Percentiles rank a stretch among this genome's conserved stretches.
Conservation (phyloP, 2,797 vertebrate genomes). For the Spheniscus humboldti region DNA sequence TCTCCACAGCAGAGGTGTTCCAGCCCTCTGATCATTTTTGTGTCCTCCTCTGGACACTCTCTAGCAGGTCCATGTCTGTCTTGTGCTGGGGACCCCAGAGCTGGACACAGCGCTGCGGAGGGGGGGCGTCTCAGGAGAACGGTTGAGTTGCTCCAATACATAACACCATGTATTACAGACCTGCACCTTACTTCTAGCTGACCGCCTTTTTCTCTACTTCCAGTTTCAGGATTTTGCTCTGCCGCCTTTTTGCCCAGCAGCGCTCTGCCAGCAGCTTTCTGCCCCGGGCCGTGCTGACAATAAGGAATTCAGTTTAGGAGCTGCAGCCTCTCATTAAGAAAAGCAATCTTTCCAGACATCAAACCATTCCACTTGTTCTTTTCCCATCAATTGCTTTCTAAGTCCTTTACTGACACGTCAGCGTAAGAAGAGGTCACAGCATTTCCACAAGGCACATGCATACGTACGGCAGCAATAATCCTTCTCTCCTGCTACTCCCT, state of each 20-base stretch:
- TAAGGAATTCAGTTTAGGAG: not conserved
- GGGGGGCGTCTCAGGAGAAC: too few relatives aligned
- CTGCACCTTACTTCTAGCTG: not conserved
- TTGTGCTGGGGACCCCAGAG: not conserved
- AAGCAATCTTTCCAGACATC: too few relatives aligned
- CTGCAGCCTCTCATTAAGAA: not conserved
- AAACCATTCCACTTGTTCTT: not conserved
- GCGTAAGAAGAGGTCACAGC: not conserved
- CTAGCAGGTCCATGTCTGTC: not conserved
- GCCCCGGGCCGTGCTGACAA: not conserved
- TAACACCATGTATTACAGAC: not conserved
- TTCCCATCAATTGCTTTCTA: not conserved
- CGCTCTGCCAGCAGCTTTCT: not conserved
- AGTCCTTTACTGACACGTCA: not conserved
- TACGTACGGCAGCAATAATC: not conserved
- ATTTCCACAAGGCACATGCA: not conserved
- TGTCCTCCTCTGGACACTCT: not conserved
- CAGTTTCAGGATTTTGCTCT: not conserved
- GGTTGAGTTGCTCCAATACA: not conserved
- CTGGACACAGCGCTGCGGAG: too few relatives aligned
- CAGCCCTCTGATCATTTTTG: rapidly evolving
- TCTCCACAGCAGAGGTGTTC: not conserved
- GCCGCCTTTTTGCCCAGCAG: not conserved
- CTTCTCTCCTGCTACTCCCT: not conserved
- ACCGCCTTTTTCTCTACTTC: too few relatives aligned